A percentile compares a stretch with the other conserved stretches of the same genome.
phyloP scores from a whole-genome alignment of 2,888 invertebrate genomes.

The Drosophila leonis region DNA sequence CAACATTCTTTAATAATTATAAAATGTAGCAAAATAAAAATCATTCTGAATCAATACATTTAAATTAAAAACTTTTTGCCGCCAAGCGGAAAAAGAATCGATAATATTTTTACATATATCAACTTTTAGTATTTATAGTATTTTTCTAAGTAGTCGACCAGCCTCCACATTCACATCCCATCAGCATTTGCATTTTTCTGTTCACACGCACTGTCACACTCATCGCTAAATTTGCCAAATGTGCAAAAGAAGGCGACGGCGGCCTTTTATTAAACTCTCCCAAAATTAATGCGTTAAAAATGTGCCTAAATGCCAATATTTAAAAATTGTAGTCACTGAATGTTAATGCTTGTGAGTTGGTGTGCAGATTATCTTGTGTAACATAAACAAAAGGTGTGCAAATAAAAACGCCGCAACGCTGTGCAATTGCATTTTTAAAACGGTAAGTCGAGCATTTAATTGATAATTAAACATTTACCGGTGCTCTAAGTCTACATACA shows the following conservation, averaged over 20 bases:
- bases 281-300: slow-evolving; percentile 23
- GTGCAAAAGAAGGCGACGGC: slow-evolving; percentile 41
- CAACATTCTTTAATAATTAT: background rate
- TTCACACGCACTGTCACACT: slow-evolving; percentile 36
- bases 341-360: slow-evolving; percentile 3
- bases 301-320: slow-evolving; percentile 1
- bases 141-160: slow-evolving; percentile 1
- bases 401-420: slow-evolving; percentile 39
- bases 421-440: slow-evolving; percentile 32
- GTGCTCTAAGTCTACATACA: background rate
- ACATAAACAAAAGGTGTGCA: slow-evolving; percentile 25
- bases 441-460: slow-evolving; percentile 41
- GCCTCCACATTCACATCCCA: slow-evolving; percentile 1
- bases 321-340: background rate
- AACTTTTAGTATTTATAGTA: slow-evolving; percentile 22
- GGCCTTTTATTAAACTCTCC: slow-evolving; percentile 9
- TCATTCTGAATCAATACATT: background rate
- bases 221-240: slow-evolving; percentile 49
- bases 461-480: slow-evolving; percentile 26
- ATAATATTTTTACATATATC: background rate
- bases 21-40: background rate
- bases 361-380: background rate
- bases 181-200: slow-evolving; percentile 13
- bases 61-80: background rate
- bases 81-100: slow-evolving; percentile 13